These are phyloP conservation scores for Paragorgia papillata DNA, from an alignment of 92 coral and sea anemone genomes.

Conservation along the genomic window DNA sequence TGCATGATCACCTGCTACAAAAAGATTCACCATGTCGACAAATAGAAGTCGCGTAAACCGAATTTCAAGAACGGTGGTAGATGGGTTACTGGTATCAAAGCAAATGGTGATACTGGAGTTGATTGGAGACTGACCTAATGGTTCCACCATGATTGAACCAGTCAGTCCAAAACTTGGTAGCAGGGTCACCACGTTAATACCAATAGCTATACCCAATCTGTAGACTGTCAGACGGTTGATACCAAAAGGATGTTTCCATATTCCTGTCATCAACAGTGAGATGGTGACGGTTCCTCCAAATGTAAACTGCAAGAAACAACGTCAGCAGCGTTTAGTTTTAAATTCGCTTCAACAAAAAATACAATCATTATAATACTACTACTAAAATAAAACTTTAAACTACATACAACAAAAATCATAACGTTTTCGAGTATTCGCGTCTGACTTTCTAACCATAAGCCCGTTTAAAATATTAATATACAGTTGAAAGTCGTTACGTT, in stretches of 20 bases:
- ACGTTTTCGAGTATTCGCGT: no score
- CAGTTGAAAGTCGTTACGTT: no score
- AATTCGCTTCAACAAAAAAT: no score
- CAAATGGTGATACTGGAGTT: conserved; percentile 9
- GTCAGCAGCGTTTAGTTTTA: no score
- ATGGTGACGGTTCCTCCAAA: conserved; percentile 29
- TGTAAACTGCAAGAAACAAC: not conserved
- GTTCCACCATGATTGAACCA: conserved; percentile 9
- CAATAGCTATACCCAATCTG: conserved; percentile 14
- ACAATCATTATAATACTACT: no score
- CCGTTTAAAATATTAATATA: no score
- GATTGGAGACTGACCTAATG: not conserved
- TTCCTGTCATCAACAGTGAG: conserved; percentile 18
- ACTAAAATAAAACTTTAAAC: not conserved
- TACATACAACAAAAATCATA: not conserved
- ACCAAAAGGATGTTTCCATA: conserved; percentile 1
- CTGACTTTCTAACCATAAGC: no score
- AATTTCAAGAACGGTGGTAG: conserved; percentile 16
- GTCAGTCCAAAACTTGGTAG: conserved; percentile 31
- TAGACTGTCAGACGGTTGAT: not conserved
- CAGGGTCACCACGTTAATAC: conserved; percentile 12
- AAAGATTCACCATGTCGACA: conserved; percentile 7
- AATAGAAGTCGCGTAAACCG: conserved; percentile 16
- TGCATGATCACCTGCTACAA: not conserved
- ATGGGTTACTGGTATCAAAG: conserved; percentile 4